phyloP scores from a whole-genome alignment of 2,113 vertebrate species.

The Cavia porcellus region DNA sequence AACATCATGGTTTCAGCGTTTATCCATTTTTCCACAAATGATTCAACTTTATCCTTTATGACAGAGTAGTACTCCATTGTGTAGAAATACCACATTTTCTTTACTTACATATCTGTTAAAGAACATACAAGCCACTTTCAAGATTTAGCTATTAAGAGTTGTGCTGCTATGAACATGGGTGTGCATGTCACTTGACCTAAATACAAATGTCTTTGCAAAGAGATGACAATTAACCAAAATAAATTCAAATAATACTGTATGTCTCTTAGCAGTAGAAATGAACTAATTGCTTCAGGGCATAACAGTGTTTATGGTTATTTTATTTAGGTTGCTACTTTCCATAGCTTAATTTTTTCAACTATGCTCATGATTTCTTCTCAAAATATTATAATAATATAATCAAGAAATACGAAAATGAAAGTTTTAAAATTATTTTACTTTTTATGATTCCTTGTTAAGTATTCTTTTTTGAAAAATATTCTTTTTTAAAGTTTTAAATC shows the following conservation, averaged over 20 bases:
- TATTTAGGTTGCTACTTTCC: background rate
- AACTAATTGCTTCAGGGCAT: background rate
- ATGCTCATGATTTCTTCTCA: constrained; percentile 20
- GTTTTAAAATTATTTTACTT: constrained; percentile 64
- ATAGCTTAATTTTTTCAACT: constrained; percentile 27
- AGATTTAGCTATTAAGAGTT: background rate
- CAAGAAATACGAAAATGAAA: background rate
- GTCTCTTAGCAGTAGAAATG: background rate
- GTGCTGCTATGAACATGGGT: background rate
- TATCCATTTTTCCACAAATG: background rate
- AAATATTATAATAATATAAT: constrained; percentile 8
- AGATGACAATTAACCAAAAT: background rate
- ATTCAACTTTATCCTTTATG: background rate
- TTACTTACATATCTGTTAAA: too few relatives aligned
- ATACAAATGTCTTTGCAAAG: constrained; percentile 64
- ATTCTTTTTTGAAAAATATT: constrained; percentile 7
- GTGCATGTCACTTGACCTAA: constrained; percentile 1
- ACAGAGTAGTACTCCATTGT: background rate
- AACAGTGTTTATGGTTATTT: background rate
- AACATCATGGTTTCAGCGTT: background rate
- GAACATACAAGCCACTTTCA: background rate
- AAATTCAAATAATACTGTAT: constrained; percentile 26
- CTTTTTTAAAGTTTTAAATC: constrained; percentile 36
- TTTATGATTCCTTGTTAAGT: background rate
- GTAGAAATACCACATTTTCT: background rate